These are phyloP conservation scores for Fregetta grallaria DNA, from an alignment of 2,113 vertebrate species.

Conservation along the genomic window DNA sequence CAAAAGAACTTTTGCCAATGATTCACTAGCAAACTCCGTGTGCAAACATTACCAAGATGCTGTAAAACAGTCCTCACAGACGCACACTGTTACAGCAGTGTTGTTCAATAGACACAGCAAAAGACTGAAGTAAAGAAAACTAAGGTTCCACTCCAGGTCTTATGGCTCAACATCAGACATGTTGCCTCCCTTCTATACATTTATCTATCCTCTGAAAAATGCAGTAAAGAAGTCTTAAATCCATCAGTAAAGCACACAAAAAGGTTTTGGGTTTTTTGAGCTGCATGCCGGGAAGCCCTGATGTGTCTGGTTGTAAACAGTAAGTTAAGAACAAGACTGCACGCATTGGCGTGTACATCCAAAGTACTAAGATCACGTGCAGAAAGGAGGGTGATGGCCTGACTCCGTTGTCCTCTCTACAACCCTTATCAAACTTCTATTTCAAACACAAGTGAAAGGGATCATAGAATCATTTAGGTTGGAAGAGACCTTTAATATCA, in stretches of 20 bases:
- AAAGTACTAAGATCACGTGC: rapidly evolving
- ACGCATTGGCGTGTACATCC: rapidly evolving
- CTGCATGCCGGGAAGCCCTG: neutral
- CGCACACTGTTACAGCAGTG: neutral
- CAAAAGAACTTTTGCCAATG: constrained; percentile 27
- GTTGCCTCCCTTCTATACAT: neutral
- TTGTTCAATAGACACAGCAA: neutral
- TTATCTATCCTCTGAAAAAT: neutral
- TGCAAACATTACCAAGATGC: neutral
- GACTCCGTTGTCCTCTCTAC: neutral
- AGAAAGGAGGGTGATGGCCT: neutral
- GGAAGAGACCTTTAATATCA: too few relatives aligned
- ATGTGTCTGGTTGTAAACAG: neutral
- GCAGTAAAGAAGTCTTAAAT: neutral
- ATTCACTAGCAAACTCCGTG: constrained; percentile 9
- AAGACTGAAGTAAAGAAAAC: neutral
- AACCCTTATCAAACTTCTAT: neutral
- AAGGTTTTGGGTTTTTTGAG: neutral
- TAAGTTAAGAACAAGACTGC: neutral
- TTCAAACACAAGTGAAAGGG: neutral
- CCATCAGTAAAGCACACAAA: neutral
- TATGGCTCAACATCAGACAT: neutral
- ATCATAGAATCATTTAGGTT: too few relatives aligned
- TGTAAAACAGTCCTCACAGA: neutral
- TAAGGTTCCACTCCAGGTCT: neutral